Percentiles rank a stretch among this genome's conserved stretches.
These are phyloP conservation scores for Sebastes minor DNA, from an alignment of 2,797 vertebrate genomes.

Conservation along the genomic window DNA sequence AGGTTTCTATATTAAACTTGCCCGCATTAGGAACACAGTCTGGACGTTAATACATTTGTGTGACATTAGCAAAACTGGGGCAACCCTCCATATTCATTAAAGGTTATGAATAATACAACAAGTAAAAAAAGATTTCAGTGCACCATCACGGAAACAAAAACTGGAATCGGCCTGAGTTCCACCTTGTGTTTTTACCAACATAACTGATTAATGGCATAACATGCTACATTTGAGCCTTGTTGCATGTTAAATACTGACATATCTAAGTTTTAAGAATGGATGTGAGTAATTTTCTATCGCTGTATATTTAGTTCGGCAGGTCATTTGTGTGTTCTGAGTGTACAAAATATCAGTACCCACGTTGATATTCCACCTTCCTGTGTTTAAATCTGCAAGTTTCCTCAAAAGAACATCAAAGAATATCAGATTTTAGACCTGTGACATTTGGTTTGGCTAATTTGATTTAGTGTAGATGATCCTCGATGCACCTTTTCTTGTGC, in stretches of 20 bases:
- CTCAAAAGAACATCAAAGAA: neutral
- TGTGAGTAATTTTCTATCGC: conserved; percentile 33
- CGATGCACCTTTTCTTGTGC: neutral
- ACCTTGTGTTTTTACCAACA: neutral
- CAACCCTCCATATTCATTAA: conserved; percentile 47
- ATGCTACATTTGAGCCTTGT: conserved; percentile 30
- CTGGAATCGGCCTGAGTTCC: conserved; percentile 16
- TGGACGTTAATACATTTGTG: neutral
- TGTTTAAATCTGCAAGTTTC: neutral
- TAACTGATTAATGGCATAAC: neutral
- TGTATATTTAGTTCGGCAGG: neutral
- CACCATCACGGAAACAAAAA: neutral
- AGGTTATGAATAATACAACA: conserved; percentile 18
- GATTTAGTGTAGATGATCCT: neutral
- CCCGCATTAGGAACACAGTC: conserved; percentile 27
- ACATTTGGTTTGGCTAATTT: neutral
- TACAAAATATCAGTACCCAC: conserved; percentile 35
- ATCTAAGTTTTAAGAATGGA: conserved; percentile 29
- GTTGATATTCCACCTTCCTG: neutral
- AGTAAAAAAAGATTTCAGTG: neutral
- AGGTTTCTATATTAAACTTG: conserved; percentile 73
- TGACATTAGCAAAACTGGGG: conserved; percentile 29
- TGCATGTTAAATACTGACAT: conserved; percentile 29
- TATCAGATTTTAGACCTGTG: neutral
- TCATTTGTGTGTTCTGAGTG: conserved; percentile 40